phyloP scores from a whole-genome alignment of 2,113 vertebrate species.

The Pterophyllum scalare region DNA sequence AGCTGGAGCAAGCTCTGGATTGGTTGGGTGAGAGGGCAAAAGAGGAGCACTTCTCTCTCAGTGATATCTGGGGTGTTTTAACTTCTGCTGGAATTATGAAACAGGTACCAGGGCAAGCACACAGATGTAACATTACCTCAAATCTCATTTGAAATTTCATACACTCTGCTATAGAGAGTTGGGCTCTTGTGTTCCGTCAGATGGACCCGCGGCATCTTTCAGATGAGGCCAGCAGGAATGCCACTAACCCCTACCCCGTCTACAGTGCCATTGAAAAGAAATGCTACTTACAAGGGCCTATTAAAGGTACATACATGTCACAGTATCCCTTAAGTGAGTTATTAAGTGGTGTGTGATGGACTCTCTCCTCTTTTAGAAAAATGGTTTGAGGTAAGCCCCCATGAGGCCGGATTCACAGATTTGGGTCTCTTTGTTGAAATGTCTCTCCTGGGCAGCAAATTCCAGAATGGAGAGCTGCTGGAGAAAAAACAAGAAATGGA shows the following conservation, averaged over 20 bases:
- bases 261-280: constrained; percentile 61
- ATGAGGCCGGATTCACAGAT: constrained; percentile 70
- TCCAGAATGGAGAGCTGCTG: constrained; percentile 45
- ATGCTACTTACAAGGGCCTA: constrained; percentile 13
- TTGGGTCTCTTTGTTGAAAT: constrained; percentile 60
- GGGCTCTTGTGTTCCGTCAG: constrained; percentile 25
- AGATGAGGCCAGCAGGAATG: constrained; percentile 55
- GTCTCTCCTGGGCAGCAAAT: constrained; percentile 59
- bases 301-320: constrained; percentile 40
- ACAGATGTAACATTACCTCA: background rate
- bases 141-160: background rate
- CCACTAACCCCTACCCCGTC: constrained; percentile 70
- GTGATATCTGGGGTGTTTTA: constrained; percentile 46
- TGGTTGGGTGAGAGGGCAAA: constrained; percentile 28
- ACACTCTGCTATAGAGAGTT: background rate
- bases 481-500: constrained; percentile 64
- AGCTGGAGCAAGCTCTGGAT: background rate
- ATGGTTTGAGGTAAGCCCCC: constrained; percentile 72
- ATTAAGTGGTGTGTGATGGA: background rate
- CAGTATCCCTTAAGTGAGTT: background rate
- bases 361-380: constrained; percentile 19
- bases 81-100: constrained; percentile 46
- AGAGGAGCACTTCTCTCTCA: constrained; percentile 41
- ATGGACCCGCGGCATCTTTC: constrained; percentile 56
- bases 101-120: constrained; percentile 3